Percentiles rank a stretch among this genome's conserved stretches.
Evolutionary conservation across 2,113 vertebrate genomes (phyloP).

Genomic region (Microcebus lehilahytsara): DNA sequence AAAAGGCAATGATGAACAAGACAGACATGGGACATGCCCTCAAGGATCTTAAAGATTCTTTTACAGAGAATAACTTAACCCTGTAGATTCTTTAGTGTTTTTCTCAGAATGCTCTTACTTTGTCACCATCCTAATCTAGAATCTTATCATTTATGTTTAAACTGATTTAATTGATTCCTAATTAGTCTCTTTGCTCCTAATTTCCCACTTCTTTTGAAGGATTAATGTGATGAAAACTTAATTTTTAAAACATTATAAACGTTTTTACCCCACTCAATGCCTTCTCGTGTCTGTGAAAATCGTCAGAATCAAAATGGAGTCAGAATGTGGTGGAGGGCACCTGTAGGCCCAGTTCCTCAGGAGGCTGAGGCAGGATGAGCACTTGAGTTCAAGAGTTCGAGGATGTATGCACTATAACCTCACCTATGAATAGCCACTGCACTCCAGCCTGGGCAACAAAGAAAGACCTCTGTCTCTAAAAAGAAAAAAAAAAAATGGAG

Average conservation of each 20-base stretch:
- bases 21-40: background rate
- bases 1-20: background rate
- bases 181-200: slow-evolving; percentile 10
- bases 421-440: background rate
- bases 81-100: background rate
- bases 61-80: background rate
- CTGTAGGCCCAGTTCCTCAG: background rate
- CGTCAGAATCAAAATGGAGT: background rate
- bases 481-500: background rate
- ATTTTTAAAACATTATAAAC: background rate
- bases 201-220: background rate
- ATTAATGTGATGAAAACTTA: slow-evolving; percentile 38
- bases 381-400: background rate
- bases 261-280: background rate
- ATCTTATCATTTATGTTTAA: background rate
- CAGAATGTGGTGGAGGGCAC: background rate
- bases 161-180: background rate
- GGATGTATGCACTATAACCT: background rate
- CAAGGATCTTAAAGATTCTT: background rate
- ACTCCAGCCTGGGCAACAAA: background rate
- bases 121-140: background rate
- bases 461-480: too few relatives aligned
- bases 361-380: background rate
- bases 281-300: background rate
- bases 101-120: background rate